phyloP scores from a whole-genome alignment of 2,797 vertebrate genomes.

The Urophycis tenuis region DNA sequence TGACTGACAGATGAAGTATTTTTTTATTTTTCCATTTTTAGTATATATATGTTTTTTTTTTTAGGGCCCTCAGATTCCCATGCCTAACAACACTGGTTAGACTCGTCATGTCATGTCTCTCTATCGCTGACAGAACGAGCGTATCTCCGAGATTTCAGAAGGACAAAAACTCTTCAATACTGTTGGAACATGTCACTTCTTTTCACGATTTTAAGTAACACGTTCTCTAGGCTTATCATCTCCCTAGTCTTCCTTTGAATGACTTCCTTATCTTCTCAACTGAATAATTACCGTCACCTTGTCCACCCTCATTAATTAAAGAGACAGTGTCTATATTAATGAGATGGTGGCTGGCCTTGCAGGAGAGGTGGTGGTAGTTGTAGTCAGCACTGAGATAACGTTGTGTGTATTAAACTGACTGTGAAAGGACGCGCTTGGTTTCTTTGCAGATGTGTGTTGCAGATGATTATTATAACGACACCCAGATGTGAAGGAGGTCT shows the following conservation, averaged over 20 bases:
- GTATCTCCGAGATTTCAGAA: neutral
- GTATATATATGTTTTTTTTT: too few species aligned
- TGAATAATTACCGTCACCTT: neutral
- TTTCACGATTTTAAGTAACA: neutral
- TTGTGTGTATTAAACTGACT: neutral
- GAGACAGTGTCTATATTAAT: neutral
- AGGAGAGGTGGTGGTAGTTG: neutral
- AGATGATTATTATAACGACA: neutral
- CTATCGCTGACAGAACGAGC: neutral
- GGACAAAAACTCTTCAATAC: too few species aligned
- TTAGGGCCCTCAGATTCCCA: too few species aligned
- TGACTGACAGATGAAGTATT: too few species aligned
- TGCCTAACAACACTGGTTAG: too few species aligned
- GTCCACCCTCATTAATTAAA: neutral
- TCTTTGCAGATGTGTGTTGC: neutral
- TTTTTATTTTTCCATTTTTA: too few species aligned
- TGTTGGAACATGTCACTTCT: neutral
- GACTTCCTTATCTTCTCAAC: neutral
- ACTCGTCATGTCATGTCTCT: too few species aligned
- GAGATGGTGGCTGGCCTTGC: neutral
- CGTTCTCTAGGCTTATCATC: neutral
- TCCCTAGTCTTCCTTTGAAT: neutral
- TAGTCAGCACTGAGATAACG: neutral
- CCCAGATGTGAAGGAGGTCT: neutral
- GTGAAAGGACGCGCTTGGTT: neutral